Percentiles rank a stretch among this genome's conserved stretches.
Evolutionary conservation across 2,797 vertebrate species (phyloP).

Genomic region (Pyrocephalus nanus): DNA sequence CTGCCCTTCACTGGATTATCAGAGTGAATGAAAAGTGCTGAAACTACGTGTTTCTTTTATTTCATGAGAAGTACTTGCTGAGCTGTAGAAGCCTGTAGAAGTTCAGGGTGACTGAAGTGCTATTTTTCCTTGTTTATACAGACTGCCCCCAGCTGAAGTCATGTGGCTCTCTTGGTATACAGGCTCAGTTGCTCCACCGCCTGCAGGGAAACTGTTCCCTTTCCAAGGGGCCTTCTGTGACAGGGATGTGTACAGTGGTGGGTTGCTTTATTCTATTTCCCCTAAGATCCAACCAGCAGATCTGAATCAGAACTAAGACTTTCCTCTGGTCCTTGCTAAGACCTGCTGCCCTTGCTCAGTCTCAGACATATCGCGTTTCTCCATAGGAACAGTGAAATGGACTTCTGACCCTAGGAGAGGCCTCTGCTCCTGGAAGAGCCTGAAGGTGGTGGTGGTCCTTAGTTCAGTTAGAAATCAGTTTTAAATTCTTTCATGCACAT

Average conservation of each 20-base stretch:
- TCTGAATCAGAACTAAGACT: background rate
- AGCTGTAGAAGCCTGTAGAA: background rate
- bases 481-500: background rate
- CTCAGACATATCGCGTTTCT: background rate
- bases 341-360: background rate
- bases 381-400: fast-evolving
- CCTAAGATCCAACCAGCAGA: background rate
- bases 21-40: background rate
- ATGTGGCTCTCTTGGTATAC: fast-evolving
- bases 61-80: background rate
- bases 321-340: background rate
- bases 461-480: background rate
- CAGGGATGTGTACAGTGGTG: background rate
- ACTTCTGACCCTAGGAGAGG: background rate
- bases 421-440: background rate
- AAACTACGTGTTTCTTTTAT: background rate
- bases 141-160: background rate
- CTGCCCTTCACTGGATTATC: background rate
- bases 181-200: background rate
- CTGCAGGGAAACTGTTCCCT: no score
- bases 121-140: background rate
- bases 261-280: background rate
- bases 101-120: background rate
- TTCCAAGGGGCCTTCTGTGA: background rate
- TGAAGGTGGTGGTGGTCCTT: fast-evolving